Base-by-base conservation (phyloP, 2,888 invertebrate species). In the Epinotia demarniana region DNA sequence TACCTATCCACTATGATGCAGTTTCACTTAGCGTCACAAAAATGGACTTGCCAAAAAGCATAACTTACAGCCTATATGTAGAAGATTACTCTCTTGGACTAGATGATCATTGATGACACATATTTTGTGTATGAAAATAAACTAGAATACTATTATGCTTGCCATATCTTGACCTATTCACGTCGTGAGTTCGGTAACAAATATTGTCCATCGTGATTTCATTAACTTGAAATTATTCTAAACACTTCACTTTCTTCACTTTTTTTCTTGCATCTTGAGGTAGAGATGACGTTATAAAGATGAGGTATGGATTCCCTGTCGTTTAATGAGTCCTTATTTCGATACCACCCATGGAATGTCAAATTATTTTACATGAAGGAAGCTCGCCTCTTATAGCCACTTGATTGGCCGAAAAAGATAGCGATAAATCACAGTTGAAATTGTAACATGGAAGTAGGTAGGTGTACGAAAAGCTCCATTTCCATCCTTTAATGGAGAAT, bases 1-100 rank as follows among this genome's bases (percentile, higher is more conserved):
- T 49, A 49, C 4, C 16, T 4, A 16, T 16, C 5, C 5, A 16
- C 16, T 16, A 16, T 16, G 5, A 49, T 46, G 13, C 46, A 13
- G 13, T 49, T 49, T 46, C 13, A 43, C 18, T 6, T 27, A 49
- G 49, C n/a, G 12, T 53, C n/a, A 23, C 18, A 39, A 68, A 19
- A 68, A 68, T 18, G 43, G 39, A 19, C 19, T 39, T 68, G 58
- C 39, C 16, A 68, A 23, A 60, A 58, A 57, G 19, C 66, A 58
- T 57, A 64, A 67, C 72, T 72, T 72, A 72, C 11, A 72, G 6
- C 39, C 13, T 55, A 58, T 58, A 23, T 64, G 43, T 57, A 72
- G 13, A 72, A 72, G 13, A 63, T 55, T 72, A 63, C 62, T 55
- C 57, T 63, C 9, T 19, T 12, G 55, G 72, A 72, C 72, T 63